phyloP scores from a whole-genome alignment of 2,113 vertebrate genomes.

The Festucalex cinctus region DNA sequence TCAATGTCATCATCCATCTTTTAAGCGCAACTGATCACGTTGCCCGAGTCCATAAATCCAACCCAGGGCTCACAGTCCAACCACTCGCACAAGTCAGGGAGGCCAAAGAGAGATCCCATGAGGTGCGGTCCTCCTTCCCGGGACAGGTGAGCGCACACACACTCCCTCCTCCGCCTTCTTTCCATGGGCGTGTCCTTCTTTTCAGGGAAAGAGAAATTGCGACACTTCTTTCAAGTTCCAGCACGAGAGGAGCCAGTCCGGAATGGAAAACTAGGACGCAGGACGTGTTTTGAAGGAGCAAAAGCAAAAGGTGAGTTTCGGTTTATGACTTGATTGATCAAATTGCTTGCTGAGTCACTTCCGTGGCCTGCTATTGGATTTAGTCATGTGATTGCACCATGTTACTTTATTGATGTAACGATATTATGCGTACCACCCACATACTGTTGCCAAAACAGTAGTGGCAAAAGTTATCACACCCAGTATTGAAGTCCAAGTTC shows the following conservation, averaged over 20 bases:
- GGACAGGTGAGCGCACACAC: constrained; percentile 15
- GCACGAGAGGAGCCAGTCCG: not conserved
- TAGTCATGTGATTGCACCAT: not conserved
- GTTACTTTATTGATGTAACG: not conserved
- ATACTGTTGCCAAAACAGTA: not conserved
- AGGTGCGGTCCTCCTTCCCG: not conserved
- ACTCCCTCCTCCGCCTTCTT: not conserved
- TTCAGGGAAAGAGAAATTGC: constrained; percentile 35
- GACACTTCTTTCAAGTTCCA: constrained; percentile 18
- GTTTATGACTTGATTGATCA: not conserved
- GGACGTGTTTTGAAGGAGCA: not conserved
- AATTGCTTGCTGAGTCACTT: not conserved
- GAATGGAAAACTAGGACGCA: not conserved
- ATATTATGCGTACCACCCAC: not conserved
- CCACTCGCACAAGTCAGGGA: not conserved
- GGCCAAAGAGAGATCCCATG: not conserved
- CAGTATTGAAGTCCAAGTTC: not conserved
- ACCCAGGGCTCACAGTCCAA: not conserved
- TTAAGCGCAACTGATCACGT: constrained; percentile 3
- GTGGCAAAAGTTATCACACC: not conserved
- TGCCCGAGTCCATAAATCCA: constrained; percentile 1
- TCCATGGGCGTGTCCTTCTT: constrained; percentile 38
- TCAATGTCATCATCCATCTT: constrained; percentile 20
- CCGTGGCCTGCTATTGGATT: not conserved
- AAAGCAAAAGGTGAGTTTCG: constrained; percentile 25